These are phyloP conservation scores for Phallusia fumigata DNA, from an alignment of 23 tunicate species.

Conservation along the genomic window DNA sequence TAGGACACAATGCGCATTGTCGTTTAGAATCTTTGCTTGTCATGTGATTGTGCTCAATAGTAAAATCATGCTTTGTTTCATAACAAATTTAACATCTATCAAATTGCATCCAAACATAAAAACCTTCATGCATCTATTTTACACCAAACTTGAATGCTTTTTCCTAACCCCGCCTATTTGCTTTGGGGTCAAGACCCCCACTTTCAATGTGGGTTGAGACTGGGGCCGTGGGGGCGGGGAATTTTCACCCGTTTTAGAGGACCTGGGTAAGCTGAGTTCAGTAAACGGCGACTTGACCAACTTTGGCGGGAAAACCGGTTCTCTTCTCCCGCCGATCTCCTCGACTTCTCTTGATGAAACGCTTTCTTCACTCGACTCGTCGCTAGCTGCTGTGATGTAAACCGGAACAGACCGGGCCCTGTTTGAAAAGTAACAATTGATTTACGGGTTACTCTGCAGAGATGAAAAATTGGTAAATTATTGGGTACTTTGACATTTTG, in stretches of 20 bases:
- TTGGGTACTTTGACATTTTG: no score
- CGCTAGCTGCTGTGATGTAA: slow-evolving; percentile 37
- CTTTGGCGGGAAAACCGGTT: background rate
- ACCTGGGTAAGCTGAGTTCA: background rate
- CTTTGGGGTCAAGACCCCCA: slow-evolving; percentile 5
- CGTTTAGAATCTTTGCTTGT: no score
- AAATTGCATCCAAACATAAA: no score
- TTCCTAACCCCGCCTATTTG: slow-evolving; percentile 8
- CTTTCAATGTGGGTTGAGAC: slow-evolving; percentile 43
- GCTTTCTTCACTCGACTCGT: slow-evolving; percentile 19
- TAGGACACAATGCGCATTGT: no score
- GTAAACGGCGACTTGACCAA: background rate
- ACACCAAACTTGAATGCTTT: slow-evolving; percentile 51
- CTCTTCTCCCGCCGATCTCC: slow-evolving; percentile 1
- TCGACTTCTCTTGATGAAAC: background rate
- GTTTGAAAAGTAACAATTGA: background rate
- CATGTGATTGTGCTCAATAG: no score
- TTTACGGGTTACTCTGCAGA: no score
- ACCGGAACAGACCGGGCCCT: slow-evolving; percentile 17
- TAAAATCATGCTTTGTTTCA: no score
- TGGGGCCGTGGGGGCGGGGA: slow-evolving; percentile 33
- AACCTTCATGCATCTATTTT: background rate
- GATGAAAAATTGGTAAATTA: no score
- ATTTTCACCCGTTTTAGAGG: background rate
- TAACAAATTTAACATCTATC: no score